These are phyloP conservation scores for Lethocerus indicus DNA, from an alignment of 1,140 invertebrate genomes.

Conservation along the genomic window DNA sequence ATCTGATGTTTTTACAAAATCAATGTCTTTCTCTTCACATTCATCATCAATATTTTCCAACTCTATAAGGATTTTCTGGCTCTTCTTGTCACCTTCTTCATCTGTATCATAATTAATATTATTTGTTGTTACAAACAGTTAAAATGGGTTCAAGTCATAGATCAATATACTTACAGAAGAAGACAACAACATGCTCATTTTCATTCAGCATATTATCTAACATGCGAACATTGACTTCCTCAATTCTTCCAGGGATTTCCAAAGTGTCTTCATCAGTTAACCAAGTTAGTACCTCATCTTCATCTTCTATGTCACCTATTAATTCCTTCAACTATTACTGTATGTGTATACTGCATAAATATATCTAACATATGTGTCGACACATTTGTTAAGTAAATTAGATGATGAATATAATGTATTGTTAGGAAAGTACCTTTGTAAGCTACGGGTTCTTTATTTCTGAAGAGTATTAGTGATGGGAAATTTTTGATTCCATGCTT, in stretches of 20 bases:
- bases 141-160: not conserved
- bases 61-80: constrained; percentile 74
- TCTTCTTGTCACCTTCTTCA: constrained; percentile 76
- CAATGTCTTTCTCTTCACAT: constrained; percentile 79
- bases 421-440: constrained; percentile 40
- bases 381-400: too few relatives aligned
- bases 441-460: constrained; percentile 70
- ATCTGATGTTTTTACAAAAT: constrained; percentile 87
- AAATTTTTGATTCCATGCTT: constrained; percentile 71
- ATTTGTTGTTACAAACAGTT: not conserved
- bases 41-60: constrained; percentile 90
- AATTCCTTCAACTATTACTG: too few relatives aligned
- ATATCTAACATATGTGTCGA: too few relatives aligned
- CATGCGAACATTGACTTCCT: constrained; percentile 84
- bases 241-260: constrained; percentile 82
- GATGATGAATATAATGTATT: too few relatives aligned
- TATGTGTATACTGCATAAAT: too few relatives aligned
- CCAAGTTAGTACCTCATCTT: constrained; percentile 81
- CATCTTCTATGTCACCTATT: constrained; percentile 68
- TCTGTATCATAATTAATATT: constrained; percentile 32
- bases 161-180: constrained; percentile 61
- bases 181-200: constrained; percentile 77
- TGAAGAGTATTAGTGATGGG: constrained; percentile 75
- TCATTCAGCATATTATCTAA: constrained; percentile 76
- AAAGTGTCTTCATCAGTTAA: constrained; percentile 80